Percentiles rank a stretch among this genome's conserved stretches.
Evolutionary conservation across 2,888 invertebrate species (phyloP).

Genomic region (Ypsolopha sequella): DNA sequence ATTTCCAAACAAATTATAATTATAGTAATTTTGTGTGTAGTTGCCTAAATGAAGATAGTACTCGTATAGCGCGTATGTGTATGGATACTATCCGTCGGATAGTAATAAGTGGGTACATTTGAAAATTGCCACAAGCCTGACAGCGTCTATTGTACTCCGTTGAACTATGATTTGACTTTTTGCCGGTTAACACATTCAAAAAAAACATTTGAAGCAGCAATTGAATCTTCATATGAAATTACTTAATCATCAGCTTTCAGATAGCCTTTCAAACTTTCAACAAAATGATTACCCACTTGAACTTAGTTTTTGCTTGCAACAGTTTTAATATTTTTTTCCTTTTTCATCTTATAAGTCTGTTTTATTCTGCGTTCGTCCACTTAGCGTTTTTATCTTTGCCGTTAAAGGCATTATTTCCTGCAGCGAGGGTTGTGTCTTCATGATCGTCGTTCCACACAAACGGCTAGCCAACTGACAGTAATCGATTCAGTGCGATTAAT

Average conservation of each 20-base stretch:
- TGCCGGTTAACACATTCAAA: background rate
- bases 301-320: background rate
- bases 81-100: no score
- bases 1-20: slow-evolving; percentile 41
- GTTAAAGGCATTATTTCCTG: no score
- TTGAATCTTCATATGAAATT: background rate
- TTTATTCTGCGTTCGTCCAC: background rate
- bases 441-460: no score
- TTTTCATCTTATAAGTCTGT: background rate
- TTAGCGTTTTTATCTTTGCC: background rate
- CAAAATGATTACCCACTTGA: background rate
- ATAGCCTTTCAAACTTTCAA: background rate
- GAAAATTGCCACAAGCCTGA: background rate
- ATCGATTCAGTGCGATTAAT: background rate
- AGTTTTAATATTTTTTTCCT: background rate
- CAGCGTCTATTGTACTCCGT: background rate
- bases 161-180: background rate
- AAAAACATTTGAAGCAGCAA: background rate
- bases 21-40: slow-evolving; percentile 45
- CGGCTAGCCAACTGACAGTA: no score
- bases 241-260: background rate
- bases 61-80: background rate
- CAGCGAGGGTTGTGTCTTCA: no score
- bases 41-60: slow-evolving; percentile 53
- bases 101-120: background rate